Conservation (phyloP, 2,797 vertebrate genomes). For the Oreortyx pictus region DNA sequence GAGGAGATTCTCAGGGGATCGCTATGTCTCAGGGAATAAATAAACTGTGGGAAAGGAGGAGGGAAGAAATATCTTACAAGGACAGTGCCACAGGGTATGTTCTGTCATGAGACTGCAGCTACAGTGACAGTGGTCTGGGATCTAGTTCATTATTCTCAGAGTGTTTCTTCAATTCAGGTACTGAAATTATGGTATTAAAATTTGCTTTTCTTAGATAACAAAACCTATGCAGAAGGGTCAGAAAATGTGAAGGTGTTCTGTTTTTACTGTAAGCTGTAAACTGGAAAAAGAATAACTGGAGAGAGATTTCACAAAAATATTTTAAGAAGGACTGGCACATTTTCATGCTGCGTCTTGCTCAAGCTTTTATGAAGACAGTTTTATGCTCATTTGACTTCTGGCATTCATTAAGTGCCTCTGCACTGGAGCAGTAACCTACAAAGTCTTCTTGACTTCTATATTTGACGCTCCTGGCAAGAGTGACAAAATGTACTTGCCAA, state of each 20-base stretch:
- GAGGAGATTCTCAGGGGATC: neutral
- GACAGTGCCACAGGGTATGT: neutral
- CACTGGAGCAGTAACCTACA: conserved; percentile 25
- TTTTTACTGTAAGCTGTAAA: neutral
- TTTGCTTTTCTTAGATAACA: conserved; percentile 8
- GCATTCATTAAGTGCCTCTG: conserved; percentile 10
- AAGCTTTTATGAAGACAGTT: conserved; percentile 29
- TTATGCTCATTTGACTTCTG: conserved; percentile 68
- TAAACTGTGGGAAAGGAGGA: neutral
- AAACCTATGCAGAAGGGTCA: neutral
- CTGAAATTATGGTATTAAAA: neutral
- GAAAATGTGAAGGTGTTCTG: neutral
- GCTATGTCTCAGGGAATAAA: neutral
- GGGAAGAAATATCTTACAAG: neutral
- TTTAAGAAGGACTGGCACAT: conserved; percentile 3
- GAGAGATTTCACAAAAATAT: conserved; percentile 13
- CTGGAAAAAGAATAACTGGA: neutral
- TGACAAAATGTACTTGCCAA: conserved; percentile 61
- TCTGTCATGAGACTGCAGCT: neutral
- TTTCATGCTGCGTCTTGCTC: conserved; percentile 64
- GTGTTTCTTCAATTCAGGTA: neutral
- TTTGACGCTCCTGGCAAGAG: conserved; percentile 64
- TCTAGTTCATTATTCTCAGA: neutral
- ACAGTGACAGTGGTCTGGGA: neutral
- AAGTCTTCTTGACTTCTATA: conserved; percentile 64